phyloP scores from a whole-genome alignment of 1,140 invertebrate species.

The Trinorchestia longiramus region DNA sequence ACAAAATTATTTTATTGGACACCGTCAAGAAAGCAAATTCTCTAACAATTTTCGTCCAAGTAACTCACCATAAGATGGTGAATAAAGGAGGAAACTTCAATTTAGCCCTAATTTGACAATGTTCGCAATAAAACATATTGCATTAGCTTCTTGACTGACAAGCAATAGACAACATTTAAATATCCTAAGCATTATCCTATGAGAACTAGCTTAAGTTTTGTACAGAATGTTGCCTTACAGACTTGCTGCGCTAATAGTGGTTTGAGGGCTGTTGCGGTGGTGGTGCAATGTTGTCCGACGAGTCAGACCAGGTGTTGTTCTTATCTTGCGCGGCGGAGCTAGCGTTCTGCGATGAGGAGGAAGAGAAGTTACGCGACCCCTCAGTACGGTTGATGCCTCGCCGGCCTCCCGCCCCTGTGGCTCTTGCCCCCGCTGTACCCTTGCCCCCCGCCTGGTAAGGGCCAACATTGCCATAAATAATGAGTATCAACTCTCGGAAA shows the following conservation, averaged over 20 bases:
- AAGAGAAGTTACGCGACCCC: conserved; percentile 38
- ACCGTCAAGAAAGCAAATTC: conserved; percentile 44
- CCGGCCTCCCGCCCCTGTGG: conserved; percentile 57
- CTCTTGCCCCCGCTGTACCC: conserved; percentile 60
- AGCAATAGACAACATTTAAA: conserved; percentile 51
- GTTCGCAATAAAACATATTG: conserved; percentile 47
- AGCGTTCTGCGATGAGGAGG: conserved; percentile 50
- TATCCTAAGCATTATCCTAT: conserved; percentile 53
- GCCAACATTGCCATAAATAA: conserved; percentile 61
- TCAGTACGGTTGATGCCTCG: conserved; percentile 60
- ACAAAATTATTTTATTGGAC: conserved; percentile 54
- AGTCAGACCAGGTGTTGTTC: conserved; percentile 33
- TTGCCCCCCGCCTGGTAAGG: conserved; percentile 60
- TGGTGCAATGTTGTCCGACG: conserved; percentile 47
- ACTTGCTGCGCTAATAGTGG: conserved; percentile 44
- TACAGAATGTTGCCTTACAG: conserved; percentile 52
- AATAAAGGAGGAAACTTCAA: neutral
- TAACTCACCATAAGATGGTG: conserved; percentile 12
- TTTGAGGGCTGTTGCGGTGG: conserved; percentile 47
- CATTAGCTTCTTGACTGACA: conserved; percentile 49
- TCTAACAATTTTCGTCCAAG: conserved; percentile 42
- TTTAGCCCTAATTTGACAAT: conserved; percentile 38
- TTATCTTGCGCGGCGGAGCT: neutral
- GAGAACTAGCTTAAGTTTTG: conserved; percentile 52
- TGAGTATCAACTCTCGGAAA: conserved; percentile 52